Base-by-base conservation (phyloP, 2,888 invertebrate species). In the Thymelicus sylvestris region DNA sequence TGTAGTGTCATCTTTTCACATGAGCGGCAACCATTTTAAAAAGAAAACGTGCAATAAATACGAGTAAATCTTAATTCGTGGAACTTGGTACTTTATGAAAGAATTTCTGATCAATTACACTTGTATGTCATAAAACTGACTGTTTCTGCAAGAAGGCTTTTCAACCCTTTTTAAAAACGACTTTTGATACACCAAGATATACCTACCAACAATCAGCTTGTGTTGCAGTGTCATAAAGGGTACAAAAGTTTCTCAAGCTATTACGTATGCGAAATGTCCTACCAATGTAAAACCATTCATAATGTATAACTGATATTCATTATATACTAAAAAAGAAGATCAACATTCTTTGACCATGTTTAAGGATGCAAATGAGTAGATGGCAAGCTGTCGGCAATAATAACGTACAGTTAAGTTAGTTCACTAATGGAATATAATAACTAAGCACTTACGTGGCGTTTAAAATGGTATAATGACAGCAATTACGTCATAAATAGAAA, bases 381-480 rank as follows among this genome's bases (percentile, higher is more conserved):
- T 7, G 57, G 24, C 44, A 64, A 66, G 57, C 50, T 52, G 50
- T 19, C 50, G 65, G n/a, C 66, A 44, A 44, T 66, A 66, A 66
- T 57, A 52, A 66, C n/a, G 57, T 66, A 66, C 66, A 66, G 57
- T 66, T 66, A 66, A 44, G 55, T 65, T 19, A 55, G 57, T 47
- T 57, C 31, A 57, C 66, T 66, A 66, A 66, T 57, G 66, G 66
- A 66, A 66, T 66, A 66, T 66, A 66, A 66, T 66, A 66, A 66
- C 66, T 47, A 47, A 24, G 57, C 59, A 59, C 15, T 66, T 66
- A 66, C 57, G 31, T 44, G 57, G 57, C 59, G 47, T 66, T 66
- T 66, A 66, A 66, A 55, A 66, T 48, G 66, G 59, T 66, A 66
- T 66, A 66, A 66, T 66, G 59, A 59, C 59, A 59, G 57, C 38